phyloP scores from a whole-genome alignment of 2,113 vertebrate species.

The Pseudolaguvia tuberculata region DNA sequence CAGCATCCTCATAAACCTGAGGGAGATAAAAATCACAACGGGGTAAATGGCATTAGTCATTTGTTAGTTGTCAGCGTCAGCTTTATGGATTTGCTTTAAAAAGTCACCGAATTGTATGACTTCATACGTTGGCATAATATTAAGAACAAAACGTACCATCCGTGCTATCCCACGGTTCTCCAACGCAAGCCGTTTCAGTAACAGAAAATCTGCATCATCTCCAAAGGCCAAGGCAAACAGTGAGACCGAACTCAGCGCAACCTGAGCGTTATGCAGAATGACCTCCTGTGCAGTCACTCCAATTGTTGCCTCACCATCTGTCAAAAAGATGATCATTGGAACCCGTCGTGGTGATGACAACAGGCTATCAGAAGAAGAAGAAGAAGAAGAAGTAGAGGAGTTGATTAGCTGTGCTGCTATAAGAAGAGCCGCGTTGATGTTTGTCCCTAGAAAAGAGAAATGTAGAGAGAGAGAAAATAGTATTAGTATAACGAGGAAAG shows the following conservation, averaged over 20 bases:
- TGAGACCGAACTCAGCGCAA: slow-evolving; percentile 64
- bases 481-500: background rate
- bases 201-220: slow-evolving; percentile 74
- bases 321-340: slow-evolving; percentile 77
- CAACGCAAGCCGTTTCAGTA: slow-evolving; percentile 69
- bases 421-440: slow-evolving; percentile 77
- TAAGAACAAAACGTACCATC: slow-evolving; percentile 47
- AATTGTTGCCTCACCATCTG: slow-evolving; percentile 77
- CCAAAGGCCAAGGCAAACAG: slow-evolving; percentile 80
- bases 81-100: too few species aligned
- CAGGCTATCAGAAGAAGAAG: slow-evolving; percentile 43
- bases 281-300: slow-evolving; percentile 65
- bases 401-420: slow-evolving; percentile 73
- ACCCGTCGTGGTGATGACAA: slow-evolving; percentile 55
- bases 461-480: too few species aligned
- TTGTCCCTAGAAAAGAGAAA: slow-evolving; percentile 68
- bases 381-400: slow-evolving; percentile 44
- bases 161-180: slow-evolving; percentile 72
- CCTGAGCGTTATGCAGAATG: slow-evolving; percentile 71
- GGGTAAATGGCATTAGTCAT: too few species aligned
- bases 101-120: background rate
- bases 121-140: background rate
- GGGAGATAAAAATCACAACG: background rate
- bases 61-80: background rate
- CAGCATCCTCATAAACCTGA: slow-evolving; percentile 71